Percentiles rank a stretch among this genome's conserved stretches.
Conservation (phyloP, 2,113 vertebrate species). For the Columbina picui region DNA sequence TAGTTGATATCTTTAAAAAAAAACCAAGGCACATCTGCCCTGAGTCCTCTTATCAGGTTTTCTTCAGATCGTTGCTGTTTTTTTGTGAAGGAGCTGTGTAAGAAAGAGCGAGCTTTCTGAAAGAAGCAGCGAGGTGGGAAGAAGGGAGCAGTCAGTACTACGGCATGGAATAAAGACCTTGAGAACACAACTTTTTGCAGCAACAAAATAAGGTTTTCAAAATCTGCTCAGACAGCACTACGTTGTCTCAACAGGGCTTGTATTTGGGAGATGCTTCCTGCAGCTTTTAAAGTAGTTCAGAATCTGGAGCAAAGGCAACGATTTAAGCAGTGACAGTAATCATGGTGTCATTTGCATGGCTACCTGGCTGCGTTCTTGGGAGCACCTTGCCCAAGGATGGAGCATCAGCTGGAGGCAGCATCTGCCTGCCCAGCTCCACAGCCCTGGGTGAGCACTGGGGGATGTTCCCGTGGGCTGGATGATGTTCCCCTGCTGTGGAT, state of each 20-base stretch:
- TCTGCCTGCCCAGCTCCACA: no score
- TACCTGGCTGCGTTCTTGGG: neutral
- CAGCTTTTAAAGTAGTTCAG: neutral
- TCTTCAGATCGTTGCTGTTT: neutral
- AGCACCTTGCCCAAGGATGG: neutral
- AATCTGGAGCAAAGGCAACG: neutral
- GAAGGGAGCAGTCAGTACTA: neutral
- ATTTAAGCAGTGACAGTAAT: neutral
- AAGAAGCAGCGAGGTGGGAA: neutral
- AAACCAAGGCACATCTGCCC: neutral
- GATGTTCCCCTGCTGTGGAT: no score
- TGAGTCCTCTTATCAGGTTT: neutral
- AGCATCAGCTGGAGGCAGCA: neutral
- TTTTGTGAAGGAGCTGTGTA: neutral
- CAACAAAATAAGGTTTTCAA: neutral
- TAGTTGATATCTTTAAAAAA: neutral
- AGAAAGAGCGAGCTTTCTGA: neutral
- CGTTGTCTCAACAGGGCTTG: neutral
- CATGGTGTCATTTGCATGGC: neutral
- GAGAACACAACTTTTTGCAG: neutral
- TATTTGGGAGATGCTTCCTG: neutral
- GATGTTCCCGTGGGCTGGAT: no score
- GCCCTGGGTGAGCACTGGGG: neutral
- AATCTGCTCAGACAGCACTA: neutral
- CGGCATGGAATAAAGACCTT: fast-evolving